Evolutionary conservation across 2,888 invertebrate species (phyloP), one percentile per base, ranked within the genome.

Genomic region (Cancer borealis): DNA sequence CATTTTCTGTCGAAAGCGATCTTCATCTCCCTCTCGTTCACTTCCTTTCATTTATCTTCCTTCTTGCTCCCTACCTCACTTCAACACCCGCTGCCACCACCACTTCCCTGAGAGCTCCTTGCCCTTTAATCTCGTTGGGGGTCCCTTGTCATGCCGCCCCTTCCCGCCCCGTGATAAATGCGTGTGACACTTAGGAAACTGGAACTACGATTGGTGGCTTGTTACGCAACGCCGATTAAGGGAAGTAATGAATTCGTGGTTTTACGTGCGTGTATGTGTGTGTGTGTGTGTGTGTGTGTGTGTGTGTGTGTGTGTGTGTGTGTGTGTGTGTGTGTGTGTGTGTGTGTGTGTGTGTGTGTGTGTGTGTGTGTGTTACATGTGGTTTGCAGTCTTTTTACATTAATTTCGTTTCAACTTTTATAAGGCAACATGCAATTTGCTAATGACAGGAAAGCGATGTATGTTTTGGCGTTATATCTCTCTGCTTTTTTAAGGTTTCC

Each of bases 121-220:
- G n/a, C 73, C 73, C 73, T 26, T 73, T 73, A 73, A 73, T 73
- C 73, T 73, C 54, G n/a, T 4, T 73, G 21, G n/a, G 21, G 73
- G 73, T 10, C n/a, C 30, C 79, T 30, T 79, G 30, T 30, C 30
- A 30, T 79, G 26, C 30, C 66, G 66, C 30, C 12, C 79, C 79
- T 73, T 73, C n/a, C 73, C 17, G 54, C 54, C 54, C 3, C 12
- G 49, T 54, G 54, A 54, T 54, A 14, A 54, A 54, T 73, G 73
- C 21, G 73, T 73, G 73, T 73, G 73, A 73, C 73, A 73, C 73
- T 73, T 73, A 73, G 73, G 26, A n/a, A 73, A 73, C 73, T 73
- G 66, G 73, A 73, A 26, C 73, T 73, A n/a, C 26, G n/a, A 73
- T 73, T 73, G 73, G 73, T n/a, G 21, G n/a, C 73, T 73, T 73